Base-by-base conservation (phyloP, 2,797 vertebrate species). In the Acipenser ruthenus region DNA sequence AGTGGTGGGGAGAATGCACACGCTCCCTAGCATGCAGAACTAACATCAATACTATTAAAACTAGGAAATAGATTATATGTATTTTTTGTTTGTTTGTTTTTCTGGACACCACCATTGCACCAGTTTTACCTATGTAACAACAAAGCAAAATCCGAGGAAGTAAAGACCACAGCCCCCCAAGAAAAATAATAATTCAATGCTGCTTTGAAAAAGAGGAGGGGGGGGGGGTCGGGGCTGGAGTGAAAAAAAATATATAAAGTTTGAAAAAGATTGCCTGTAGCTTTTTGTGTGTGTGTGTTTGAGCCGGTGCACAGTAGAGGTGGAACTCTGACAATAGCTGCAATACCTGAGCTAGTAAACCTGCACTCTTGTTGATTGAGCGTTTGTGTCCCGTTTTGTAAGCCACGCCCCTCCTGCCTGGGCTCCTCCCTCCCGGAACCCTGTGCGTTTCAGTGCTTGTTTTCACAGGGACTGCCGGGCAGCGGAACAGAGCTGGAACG, bases 291-390 rank as follows among this genome's bases (percentile, higher is more conserved):
- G 10, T 55, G 18, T n/a, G 10, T 10, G 50, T 65, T 13, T 55
- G 51, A 37, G 9, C 60, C 60, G 8, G 10, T 62, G 8, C 60
- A 47, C 72, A 68, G 78, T 71, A 72, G 71, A 72, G 72, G 71
- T 75, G 74, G 76, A 82, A 75, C 77, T 81, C 73, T 70, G 73
- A 68, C 70, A 73, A 83, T 77, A 77, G 74, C 77, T 37, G 73
- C 72, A 80, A 85, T 80, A 87, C 87, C 89, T 89, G 88, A 91
- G 88, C 84, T 84, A 88, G 86, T 73, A 80, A 85, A 87, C 72
- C 80, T 73, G 83, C 70, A 59, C 72, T 80, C 79, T 74, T 13
- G 67, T 84, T 75, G 47, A 80, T 68, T 65, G 79, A 83, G 71
- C 74, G 80, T 79, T 69, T 70, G 64, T 72, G 62, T 73, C 67